Base-by-base conservation (phyloP, 1,140 invertebrate species). In the Contarinia nasturtii region DNA sequence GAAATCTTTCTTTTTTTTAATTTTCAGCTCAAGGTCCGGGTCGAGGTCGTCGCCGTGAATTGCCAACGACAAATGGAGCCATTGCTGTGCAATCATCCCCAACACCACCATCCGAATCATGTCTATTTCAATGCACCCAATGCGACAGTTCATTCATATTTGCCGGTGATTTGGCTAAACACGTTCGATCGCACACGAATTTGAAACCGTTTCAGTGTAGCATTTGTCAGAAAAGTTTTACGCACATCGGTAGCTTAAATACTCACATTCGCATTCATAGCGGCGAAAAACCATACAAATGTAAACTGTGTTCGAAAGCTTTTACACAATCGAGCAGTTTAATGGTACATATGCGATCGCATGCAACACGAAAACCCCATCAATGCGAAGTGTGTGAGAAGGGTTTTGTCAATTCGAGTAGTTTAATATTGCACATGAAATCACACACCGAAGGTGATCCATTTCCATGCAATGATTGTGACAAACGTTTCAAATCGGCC, bases 231-330 rank as follows among this genome's bases (percentile, higher is more conserved):
- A 65, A 66, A 51, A 54, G 56, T 12, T 67, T 67, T 47, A 80
- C 80, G 2, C 81, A 80, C 58, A 82, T 78, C 46, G 79, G 78
- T 52, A 86, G 86, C 59, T 69, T 89, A 2, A 77, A 81, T 44
- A 79, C 82, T 12, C 90, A 94, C 57, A 64, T 90, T 41, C 72
- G 90, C 11, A 90, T 89, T 48, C 90, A 94, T 55, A 59, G 55
- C 50, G 60, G 60, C 8, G 60, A 63, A 48, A 61, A 63, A 49
- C 59, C 59, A 2, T 63, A 64, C 49, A 62, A 61, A 51, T 66
- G 64, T 48, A 58, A 66, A 22, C 45, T 64, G 2, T 66, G 64
- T 38, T 51, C 55, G 2, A 72, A 81, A 56, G 63, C 74, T 2
- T 88, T 88, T 55, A 81, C 79, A 0, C 80, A 85, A 55, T 75